Evolutionary conservation across 2,888 invertebrate genomes (phyloP).

Genomic region (Formica aserva): DNA sequence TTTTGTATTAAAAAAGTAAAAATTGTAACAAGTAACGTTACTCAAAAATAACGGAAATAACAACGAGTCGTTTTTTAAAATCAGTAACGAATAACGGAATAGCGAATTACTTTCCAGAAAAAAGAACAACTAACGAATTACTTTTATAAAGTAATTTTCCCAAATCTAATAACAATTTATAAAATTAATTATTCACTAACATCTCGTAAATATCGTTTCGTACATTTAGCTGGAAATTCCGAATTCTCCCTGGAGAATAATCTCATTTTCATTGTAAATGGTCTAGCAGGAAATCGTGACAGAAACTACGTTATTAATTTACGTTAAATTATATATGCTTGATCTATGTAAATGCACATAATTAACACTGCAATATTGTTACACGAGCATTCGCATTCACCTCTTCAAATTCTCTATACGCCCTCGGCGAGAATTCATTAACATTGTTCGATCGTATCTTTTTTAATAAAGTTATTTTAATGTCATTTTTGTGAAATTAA

Average conservation of each 20-base stretch:
- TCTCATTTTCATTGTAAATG: constrained; percentile 40
- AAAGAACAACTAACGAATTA: too few species aligned
- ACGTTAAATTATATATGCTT: constrained; percentile 60
- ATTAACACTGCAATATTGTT: constrained; percentile 16
- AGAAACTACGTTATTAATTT: constrained; percentile 14
- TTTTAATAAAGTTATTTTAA: background rate
- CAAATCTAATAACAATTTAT: background rate
- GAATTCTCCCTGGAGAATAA: background rate
- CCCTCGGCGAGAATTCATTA: constrained; percentile 55
- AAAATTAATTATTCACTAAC: background rate
- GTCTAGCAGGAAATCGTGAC: constrained; percentile 38
- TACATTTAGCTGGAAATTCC: constrained; percentile 6
- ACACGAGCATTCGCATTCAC: constrained; percentile 50
- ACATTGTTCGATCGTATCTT: background rate
- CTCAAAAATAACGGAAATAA: background rate
- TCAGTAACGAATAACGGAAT: background rate
- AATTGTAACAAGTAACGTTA: background rate
- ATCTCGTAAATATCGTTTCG: background rate
- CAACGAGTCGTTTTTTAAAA: background rate
- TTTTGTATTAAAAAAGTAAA: background rate
- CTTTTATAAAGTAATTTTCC: background rate
- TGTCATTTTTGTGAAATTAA: background rate
- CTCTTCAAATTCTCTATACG: constrained; percentile 60
- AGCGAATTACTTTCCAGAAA: too few species aligned
- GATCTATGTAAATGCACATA: constrained; percentile 54